Percentiles rank a stretch among this genome's conserved stretches.
These are phyloP conservation scores for Ethmia dodecea DNA, from an alignment of 2,888 invertebrate species.

Conservation along the genomic window DNA sequence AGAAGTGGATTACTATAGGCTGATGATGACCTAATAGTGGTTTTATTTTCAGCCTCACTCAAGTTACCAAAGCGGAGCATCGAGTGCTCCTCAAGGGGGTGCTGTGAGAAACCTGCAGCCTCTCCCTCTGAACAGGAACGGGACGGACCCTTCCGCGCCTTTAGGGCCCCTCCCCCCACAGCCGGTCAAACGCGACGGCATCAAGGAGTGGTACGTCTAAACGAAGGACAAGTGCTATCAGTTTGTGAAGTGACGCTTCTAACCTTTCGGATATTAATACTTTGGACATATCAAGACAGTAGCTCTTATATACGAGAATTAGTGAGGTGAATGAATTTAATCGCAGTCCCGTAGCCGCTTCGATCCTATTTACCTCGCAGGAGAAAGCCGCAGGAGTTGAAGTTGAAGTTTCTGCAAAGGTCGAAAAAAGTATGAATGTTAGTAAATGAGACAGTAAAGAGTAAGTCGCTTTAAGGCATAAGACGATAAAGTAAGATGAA, in stretches of 20 bases:
- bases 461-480: slow-evolving; percentile 39
- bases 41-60: slow-evolving; percentile 70
- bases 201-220: slow-evolving; percentile 98
- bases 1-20: too few species aligned
- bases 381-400: too few species aligned
- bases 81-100: slow-evolving; percentile 66
- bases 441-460: slow-evolving; percentile 7
- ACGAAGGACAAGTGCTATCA: slow-evolving; percentile 1
- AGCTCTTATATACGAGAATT: slow-evolving; percentile 28
- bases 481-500: slow-evolving; percentile 34
- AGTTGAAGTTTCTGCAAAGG: too few species aligned
- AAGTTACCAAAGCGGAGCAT: slow-evolving; percentile 63
- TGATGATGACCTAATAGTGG: too few species aligned
- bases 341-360: slow-evolving; percentile 39
- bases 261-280: too few species aligned
- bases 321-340: slow-evolving; percentile 28
- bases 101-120: slow-evolving; percentile 71
- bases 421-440: slow-evolving; percentile 23
- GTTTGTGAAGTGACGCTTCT: slow-evolving; percentile 2
- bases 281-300: slow-evolving; percentile 44
- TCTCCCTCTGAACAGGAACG: slow-evolving; percentile 55
- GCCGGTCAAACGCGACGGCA: slow-evolving; percentile 88
- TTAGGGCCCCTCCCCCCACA: slow-evolving; percentile 73
- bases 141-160: slow-evolving; percentile 57
- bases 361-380: slow-evolving; percentile 23